Evolutionary conservation across 2,888 invertebrate genomes (phyloP).

Genomic region (Atrina japonica): DNA sequence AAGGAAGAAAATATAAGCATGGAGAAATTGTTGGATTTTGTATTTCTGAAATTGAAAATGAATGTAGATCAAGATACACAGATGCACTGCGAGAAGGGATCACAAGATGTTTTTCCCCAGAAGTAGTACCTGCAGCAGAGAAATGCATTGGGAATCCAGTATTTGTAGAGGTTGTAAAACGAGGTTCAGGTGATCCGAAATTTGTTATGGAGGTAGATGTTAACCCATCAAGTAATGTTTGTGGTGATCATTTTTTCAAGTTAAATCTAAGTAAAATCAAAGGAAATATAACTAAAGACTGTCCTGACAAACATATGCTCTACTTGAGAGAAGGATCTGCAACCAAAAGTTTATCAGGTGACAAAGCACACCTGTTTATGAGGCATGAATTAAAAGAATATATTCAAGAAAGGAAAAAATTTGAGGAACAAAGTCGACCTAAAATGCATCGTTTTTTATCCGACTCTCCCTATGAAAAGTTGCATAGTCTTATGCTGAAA

Average conservation of each 20-base stretch:
- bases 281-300: background rate
- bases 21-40: slow-evolving; percentile 28
- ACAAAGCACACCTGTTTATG: slow-evolving; percentile 3
- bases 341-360: background rate
- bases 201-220: slow-evolving; percentile 32
- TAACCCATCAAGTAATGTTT: slow-evolving; percentile 3
- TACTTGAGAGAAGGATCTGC: slow-evolving; percentile 14
- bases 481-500: slow-evolving; percentile 16
- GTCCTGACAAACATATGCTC: background rate
- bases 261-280: slow-evolving; percentile 17
- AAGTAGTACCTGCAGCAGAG: background rate
- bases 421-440: background rate
- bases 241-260: background rate
- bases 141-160: slow-evolving; percentile 17
- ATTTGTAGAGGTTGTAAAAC: slow-evolving; percentile 9
- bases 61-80: slow-evolving; percentile 8
- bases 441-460: background rate
- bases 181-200: background rate
- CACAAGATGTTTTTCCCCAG: slow-evolving; percentile 13
- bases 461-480: slow-evolving; percentile 18
- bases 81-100: slow-evolving; percentile 2
- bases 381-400: background rate
- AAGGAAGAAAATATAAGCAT: slow-evolving; percentile 9
- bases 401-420: background rate
- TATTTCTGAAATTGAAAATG: background rate